Evolutionary conservation across 2,113 vertebrate genomes (phyloP), one percentile per base, ranked within the genome.

Genomic region (Hippocampus guttulatus): DNA sequence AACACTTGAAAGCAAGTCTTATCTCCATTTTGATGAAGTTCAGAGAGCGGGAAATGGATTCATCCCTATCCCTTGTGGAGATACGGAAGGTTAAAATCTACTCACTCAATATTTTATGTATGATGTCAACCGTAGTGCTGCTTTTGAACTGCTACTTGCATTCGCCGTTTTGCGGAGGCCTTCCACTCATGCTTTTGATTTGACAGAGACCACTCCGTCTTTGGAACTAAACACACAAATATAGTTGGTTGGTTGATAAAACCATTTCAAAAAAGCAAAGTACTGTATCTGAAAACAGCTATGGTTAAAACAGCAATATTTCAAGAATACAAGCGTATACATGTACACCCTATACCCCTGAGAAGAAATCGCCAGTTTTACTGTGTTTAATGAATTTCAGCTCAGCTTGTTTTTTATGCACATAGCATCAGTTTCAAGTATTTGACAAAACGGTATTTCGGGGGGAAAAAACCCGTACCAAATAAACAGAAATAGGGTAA

Each of bases 21-120:
- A 90, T 90, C 87, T 85, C 71, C 77, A 76, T 84, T 80, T 81
- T 83, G 87, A 89, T 89, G 79, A 83, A 85, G 87, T 87, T 87
- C 81, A 86, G 70, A 82, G n/a, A 65, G 58, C 61, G 77, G 78
- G 75, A 79, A 81, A 85, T 76, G 81, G 84, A 87, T 87, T 82
- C 77, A 87, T 84, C 76, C 73, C 40, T 51, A 73, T 63, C 47
- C 78, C 78, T 30, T 21, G 23, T 78, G 84, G 67, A 84, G 83
- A 84, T 85, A 81, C 68, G 43, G 51, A 85, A 84, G 84, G 85
- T 90, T 87, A 75, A 87, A 86, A 83, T 84, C 77, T 60, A 80
- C 76, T 85, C 72, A 57, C 81, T 87, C 23, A 47, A 85, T 89
- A 82, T 88, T 86, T 86, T 82, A 85, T 85, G 82, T 80, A 71